Evolutionary conservation across 2,113 vertebrate genomes (phyloP), one percentile per base, ranked within the genome.

Genomic region (Pterophyllum scalare): DNA sequence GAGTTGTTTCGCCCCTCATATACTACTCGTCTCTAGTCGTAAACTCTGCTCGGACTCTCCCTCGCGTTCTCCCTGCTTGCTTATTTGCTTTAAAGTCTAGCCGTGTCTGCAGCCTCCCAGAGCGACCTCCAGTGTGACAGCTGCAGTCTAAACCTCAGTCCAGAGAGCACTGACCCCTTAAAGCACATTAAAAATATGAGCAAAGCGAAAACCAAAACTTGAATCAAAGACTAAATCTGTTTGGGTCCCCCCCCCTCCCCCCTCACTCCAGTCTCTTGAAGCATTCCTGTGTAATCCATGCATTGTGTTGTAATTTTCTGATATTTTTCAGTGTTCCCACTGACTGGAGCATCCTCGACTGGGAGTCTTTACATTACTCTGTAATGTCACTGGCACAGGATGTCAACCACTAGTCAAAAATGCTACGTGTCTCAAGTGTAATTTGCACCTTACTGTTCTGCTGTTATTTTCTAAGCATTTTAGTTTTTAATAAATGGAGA

Each of bases 401-500:
- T 80, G 85, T 81, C 83, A 49, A 80, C 81, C 86, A 90, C 83
- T 88, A 77, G 75, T 81, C 52, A 7, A 83, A 83, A 91, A 87
- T 79, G 76, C 87, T 89, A 91, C 76, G 79, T 85, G 79, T 93
- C 90, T 87, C 61, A 58, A 82, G 58, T 90, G 82, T 91, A 70
- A 88, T 93, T 92, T 93, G 94, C 94, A 95, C 94, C 92, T 95
- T 95, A 93, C 75, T 90, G 89, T 94, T 86, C 81, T 85, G 89
- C 91, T 94, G 35, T 94, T 92, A 83, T 92, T 95, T 94, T 94
- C 89, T 93, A 93, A 90, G 64, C 80, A 19, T 91, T 87, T 94
- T 86, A 89, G 91, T 93, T 95, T 94, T 83, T 94, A 95, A 95
- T 95, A 96, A 94, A 95, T 93, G 88, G 89, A 93, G 79, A 90